A percentile compares a stretch with the other conserved stretches of the same genome.
These are phyloP conservation scores for Yponomeuta plumbellus DNA, from an alignment of 2,888 invertebrate species.

Conservation along the genomic window DNA sequence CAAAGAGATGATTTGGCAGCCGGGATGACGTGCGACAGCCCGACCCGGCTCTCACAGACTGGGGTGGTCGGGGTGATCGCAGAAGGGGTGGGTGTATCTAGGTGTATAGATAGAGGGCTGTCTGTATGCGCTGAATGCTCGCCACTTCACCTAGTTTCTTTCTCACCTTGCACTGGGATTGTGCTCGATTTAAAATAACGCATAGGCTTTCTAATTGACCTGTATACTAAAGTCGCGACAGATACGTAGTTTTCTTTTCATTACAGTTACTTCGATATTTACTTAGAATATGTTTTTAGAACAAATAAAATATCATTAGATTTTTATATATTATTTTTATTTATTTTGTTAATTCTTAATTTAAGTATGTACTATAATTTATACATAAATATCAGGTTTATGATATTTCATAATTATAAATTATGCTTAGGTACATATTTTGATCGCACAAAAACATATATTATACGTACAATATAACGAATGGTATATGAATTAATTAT, in stretches of 20 bases:
- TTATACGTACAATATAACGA: too few relatives aligned
- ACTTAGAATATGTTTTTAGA: too few relatives aligned
- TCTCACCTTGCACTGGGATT: constrained; percentile 2
- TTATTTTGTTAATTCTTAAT: too few relatives aligned
- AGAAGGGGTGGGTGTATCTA: not conserved
- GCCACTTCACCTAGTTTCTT: constrained; percentile 11
- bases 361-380: too few relatives aligned
- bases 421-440: too few relatives aligned
- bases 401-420: too few relatives aligned
- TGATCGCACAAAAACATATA: too few relatives aligned
- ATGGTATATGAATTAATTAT: too few relatives aligned
- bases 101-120: not conserved
- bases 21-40: not conserved
- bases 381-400: too few relatives aligned
- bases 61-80: not conserved
- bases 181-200: not conserved
- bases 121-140: not conserved
- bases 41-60: not conserved
- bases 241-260: not conserved
- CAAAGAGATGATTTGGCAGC: not conserved
- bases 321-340: too few relatives aligned
- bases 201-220: not conserved
- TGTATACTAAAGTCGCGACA: not conserved
- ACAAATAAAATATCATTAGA: too few relatives aligned
- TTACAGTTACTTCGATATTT: too few relatives aligned